Evolutionary conservation across 2,888 invertebrate species (phyloP).

Genomic region (Chydorus sphaericus): DNA sequence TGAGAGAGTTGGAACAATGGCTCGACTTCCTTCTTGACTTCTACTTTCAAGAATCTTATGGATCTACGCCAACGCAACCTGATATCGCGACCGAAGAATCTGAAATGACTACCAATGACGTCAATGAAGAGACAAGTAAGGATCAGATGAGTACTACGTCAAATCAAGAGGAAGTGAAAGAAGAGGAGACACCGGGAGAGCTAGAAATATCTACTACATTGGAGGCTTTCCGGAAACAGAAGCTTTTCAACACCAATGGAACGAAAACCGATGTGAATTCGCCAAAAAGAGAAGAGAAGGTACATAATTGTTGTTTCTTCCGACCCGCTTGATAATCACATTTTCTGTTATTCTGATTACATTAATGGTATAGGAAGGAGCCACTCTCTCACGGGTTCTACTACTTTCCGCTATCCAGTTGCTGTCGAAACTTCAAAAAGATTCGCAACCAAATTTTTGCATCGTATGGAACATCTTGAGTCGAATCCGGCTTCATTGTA

Average conservation of each 20-base stretch:
- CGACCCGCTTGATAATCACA: background rate
- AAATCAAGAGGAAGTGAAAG: no score
- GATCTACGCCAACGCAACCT: no score
- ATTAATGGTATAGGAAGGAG: no score
- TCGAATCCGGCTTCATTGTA: background rate
- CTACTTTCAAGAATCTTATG: conserved; percentile 4
- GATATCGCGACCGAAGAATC: background rate
- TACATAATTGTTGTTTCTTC: background rate
- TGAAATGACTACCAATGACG: no score
- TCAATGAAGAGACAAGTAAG: no score
- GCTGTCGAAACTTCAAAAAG: background rate
- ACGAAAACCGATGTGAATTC: background rate
- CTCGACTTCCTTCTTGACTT: background rate
- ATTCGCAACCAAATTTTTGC: background rate
- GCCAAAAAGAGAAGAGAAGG: background rate
- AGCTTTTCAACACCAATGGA: background rate
- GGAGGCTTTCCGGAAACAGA: background rate
- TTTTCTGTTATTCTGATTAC: background rate
- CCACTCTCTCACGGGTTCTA: background rate
- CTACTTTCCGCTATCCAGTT: background rate
- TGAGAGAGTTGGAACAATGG: conserved; percentile 2
- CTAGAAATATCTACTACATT: background rate
- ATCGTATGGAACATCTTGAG: background rate
- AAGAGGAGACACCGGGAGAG: background rate
- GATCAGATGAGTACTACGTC: no score